Evolutionary conservation across 2,888 invertebrate genomes (phyloP).

Genomic region (Stenurella melanura): DNA sequence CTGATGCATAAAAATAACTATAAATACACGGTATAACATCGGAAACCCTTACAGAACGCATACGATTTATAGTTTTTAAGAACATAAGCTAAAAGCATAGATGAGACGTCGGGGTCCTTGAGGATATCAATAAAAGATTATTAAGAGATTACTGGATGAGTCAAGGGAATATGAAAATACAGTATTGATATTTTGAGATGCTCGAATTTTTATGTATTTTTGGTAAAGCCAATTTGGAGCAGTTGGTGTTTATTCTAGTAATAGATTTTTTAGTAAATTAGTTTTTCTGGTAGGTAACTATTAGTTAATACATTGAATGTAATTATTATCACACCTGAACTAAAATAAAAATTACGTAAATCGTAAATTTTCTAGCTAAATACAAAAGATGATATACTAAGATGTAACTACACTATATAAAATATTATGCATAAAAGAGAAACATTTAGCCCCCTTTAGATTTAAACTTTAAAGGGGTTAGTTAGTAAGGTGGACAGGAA

Average conservation of each 20-base stretch:
- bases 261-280: too few relatives aligned
- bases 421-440: too few relatives aligned
- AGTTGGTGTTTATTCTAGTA: not conserved
- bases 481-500: too few relatives aligned
- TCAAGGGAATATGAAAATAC: not conserved
- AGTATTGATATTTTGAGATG: not conserved
- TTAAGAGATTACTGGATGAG: conserved; percentile 4
- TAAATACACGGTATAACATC: conserved; percentile 33
- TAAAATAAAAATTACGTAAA: too few relatives aligned
- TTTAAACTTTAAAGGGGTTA: too few relatives aligned
- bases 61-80: conserved; percentile 27
- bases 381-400: too few relatives aligned
- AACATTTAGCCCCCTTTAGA: too few relatives aligned
- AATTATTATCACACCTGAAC: too few relatives aligned
- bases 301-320: too few relatives aligned
- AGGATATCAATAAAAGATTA: conserved; percentile 13
- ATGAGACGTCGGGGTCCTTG: not conserved
- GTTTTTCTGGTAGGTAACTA: too few relatives aligned
- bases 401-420: too few relatives aligned
- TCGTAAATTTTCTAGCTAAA: too few relatives aligned
- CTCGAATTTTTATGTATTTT: not conserved
- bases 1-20: conserved; percentile 40
- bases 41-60: conserved; percentile 5
- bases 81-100: conserved; percentile 26
- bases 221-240: not conserved